Percentiles rank a stretch among this genome's conserved stretches.
Conservation (phyloP, 1,140 invertebrate species). For the Tenebrio molitor region DNA sequence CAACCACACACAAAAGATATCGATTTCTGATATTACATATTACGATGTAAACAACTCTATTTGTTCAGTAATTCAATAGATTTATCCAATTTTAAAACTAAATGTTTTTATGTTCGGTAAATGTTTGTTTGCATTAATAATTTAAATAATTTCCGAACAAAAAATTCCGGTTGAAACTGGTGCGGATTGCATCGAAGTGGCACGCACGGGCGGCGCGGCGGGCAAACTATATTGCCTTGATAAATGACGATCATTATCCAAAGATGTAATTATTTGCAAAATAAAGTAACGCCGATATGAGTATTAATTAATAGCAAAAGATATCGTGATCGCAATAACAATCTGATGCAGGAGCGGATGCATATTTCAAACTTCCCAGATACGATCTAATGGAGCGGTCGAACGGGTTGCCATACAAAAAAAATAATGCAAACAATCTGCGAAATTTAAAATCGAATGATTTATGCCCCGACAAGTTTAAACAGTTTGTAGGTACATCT, state of each 20-base stretch:
- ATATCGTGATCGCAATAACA: constrained; percentile 1
- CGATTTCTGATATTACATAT: too few species aligned
- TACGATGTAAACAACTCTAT: too few species aligned
- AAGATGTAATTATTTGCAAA: constrained; percentile 20
- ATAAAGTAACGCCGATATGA: constrained; percentile 25
- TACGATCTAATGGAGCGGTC: not conserved
- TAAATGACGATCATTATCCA: constrained; percentile 10
- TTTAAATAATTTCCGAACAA: too few species aligned
- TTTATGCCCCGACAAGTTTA: not conserved
- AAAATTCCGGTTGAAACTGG: too few species aligned
- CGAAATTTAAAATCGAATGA: not conserved
- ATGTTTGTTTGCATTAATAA: too few species aligned
- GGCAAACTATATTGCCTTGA: not conserved
- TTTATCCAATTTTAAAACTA: too few species aligned
- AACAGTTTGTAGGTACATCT: constrained; percentile 25
- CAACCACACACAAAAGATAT: too few species aligned
- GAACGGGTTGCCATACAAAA: constrained; percentile 5
- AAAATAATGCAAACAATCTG: constrained; percentile 2
- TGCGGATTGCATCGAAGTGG: too few species aligned
- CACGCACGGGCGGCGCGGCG: too few species aligned
- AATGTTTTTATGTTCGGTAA: too few species aligned
- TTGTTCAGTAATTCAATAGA: too few species aligned
- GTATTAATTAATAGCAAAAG: constrained; percentile 23
- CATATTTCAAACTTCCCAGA: constrained; percentile 14
- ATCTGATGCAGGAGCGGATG: constrained; percentile 2